Conservation (phyloP, 2,888 invertebrate genomes). For the Cantharis rustica region DNA sequence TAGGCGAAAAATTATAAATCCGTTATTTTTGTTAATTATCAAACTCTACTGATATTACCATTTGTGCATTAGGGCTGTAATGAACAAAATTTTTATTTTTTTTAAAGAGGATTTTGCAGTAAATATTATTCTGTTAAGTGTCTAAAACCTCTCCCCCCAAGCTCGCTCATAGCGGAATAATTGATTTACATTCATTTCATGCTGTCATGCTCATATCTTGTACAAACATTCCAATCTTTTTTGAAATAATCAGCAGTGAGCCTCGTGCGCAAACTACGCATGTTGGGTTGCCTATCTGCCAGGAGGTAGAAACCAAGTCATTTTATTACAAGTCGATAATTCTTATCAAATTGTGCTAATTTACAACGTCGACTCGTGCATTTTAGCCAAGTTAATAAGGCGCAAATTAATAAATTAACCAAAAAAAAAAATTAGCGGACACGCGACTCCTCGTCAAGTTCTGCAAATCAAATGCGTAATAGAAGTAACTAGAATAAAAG, state of each 20-base stretch:
- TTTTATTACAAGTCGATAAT: not conserved
- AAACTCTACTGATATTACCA: no score
- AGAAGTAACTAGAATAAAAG: not conserved
- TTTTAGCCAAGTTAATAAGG: not conserved
- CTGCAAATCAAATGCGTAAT: not conserved
- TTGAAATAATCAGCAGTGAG: not conserved
- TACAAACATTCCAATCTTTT: not conserved
- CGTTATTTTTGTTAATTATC: no score
- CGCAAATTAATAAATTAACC: not conserved
- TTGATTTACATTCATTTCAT: no score
- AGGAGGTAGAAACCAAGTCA: not conserved
- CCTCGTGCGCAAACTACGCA: not conserved
- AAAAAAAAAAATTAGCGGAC: not conserved
- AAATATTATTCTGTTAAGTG: no score
- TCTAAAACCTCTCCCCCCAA: no score
- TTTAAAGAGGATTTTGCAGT: no score
- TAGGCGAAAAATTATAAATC: no score
- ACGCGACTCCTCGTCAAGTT: not conserved
- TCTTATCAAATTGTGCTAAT: not conserved
- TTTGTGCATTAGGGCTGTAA: no score
- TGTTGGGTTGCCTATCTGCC: not conserved
- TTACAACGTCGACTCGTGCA: not conserved
- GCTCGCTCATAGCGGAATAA: no score
- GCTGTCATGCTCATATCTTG: no score
- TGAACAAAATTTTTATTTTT: no score